Evolutionary conservation across 2,113 vertebrate species (phyloP).

Genomic region (Aramus guarauna): DNA sequence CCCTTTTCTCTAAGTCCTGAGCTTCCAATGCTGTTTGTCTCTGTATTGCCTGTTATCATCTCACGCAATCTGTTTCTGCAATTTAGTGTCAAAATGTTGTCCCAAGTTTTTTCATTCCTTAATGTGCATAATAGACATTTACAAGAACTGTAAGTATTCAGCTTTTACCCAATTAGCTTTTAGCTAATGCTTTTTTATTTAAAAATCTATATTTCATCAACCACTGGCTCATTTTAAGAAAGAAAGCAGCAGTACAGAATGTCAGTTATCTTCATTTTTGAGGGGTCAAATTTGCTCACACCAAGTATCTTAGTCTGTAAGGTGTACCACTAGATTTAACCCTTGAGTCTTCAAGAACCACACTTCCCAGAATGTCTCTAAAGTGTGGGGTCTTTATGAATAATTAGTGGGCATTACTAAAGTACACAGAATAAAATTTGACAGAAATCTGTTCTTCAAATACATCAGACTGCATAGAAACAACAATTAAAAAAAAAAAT

Average conservation of each 20-base stretch:
- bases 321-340: background rate
- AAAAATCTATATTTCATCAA: background rate
- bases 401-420: background rate
- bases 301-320: background rate
- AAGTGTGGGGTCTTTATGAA: background rate
- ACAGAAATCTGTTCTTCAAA: background rate
- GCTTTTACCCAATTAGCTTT: background rate
- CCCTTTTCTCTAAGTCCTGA: background rate
- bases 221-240: background rate
- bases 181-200: conserved; percentile 4
- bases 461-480: background rate
- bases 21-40: background rate
- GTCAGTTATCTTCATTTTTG: background rate
- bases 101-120: background rate
- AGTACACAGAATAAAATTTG: background rate
- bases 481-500: background rate
- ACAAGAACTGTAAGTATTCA: background rate
- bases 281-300: background rate
- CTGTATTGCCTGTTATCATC: background rate
- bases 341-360: background rate
- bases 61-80: background rate
- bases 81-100: background rate
- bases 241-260: background rate
- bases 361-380: background rate
- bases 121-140: background rate